Conservation (phyloP, 2,113 vertebrate genomes). For the Equus quagga region DNA sequence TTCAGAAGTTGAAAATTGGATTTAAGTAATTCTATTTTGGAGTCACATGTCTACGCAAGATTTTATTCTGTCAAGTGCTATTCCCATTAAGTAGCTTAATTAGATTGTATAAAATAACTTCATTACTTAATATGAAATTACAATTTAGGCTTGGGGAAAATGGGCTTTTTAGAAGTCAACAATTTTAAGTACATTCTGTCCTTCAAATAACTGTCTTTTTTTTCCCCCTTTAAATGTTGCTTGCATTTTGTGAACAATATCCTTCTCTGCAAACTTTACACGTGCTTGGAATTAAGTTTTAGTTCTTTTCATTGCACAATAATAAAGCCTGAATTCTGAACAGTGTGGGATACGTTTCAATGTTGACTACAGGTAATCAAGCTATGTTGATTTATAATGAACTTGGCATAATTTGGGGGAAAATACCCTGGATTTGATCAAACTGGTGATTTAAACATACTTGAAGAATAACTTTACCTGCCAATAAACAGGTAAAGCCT, state of each 20-base stretch:
- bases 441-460: background rate
- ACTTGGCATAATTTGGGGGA: background rate
- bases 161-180: constrained; percentile 27
- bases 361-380: background rate
- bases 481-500: background rate
- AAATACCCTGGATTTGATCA: background rate
- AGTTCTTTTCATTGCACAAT: constrained; percentile 4
- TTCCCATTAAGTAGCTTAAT: constrained; percentile 48
- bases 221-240: background rate
- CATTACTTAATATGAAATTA: constrained; percentile 16
- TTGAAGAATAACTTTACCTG: background rate
- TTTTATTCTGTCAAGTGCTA: constrained; percentile 56
- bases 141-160: background rate
- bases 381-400: background rate
- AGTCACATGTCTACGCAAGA: background rate
- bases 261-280: background rate
- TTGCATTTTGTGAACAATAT: constrained; percentile 20
- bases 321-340: constrained; percentile 68
- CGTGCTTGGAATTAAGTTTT: constrained; percentile 49
- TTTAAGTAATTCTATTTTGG: constrained; percentile 49
- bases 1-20: constrained; percentile 15
- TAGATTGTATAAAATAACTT: constrained; percentile 19
- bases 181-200: constrained; percentile 33
- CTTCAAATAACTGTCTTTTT: constrained; percentile 42
- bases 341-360: background rate